phyloP scores from a whole-genome alignment of 2,888 invertebrate species.

The Tenthredo notha region DNA sequence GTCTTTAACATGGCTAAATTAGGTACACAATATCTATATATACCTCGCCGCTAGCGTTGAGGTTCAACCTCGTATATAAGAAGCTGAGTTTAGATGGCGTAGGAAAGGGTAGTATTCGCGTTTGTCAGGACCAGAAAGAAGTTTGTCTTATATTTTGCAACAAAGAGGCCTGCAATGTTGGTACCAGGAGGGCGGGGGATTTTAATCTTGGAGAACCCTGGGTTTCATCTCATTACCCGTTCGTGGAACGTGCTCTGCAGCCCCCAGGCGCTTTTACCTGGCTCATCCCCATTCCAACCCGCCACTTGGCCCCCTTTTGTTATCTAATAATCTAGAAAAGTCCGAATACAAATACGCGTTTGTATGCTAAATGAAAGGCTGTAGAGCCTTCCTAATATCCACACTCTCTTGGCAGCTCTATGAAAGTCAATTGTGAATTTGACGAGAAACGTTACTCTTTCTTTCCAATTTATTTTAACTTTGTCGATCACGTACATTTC shows the following conservation, averaged over 20 bases:
- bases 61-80: neutral
- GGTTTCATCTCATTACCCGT: slow-evolving; percentile 66
- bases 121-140: slow-evolving; percentile 18
- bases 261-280: slow-evolving; percentile 31
- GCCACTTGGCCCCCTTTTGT: slow-evolving; percentile 16
- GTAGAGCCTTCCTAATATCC: neutral
- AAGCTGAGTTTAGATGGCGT: neutral
- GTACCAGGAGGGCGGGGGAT: slow-evolving; percentile 22
- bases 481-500: neutral
- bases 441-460: neutral
- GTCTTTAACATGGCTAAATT: slow-evolving; percentile 7
- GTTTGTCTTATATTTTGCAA: slow-evolving; percentile 43
- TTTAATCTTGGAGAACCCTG: slow-evolving; percentile 53
- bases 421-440: neutral
- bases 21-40: neutral
- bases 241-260: slow-evolving; percentile 31
- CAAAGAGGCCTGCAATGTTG: slow-evolving; percentile 35
- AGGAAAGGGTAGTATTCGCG: slow-evolving; percentile 13
- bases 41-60: neutral
- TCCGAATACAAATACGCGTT: slow-evolving; percentile 37
- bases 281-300: slow-evolving; percentile 1
- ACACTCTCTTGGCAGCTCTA: neutral
- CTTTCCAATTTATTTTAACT: neutral
- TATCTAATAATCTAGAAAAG: slow-evolving; percentile 37
- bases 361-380: slow-evolving; percentile 7